Conservation (phyloP, 2,113 vertebrate genomes). For the Crotalus viridis region DNA sequence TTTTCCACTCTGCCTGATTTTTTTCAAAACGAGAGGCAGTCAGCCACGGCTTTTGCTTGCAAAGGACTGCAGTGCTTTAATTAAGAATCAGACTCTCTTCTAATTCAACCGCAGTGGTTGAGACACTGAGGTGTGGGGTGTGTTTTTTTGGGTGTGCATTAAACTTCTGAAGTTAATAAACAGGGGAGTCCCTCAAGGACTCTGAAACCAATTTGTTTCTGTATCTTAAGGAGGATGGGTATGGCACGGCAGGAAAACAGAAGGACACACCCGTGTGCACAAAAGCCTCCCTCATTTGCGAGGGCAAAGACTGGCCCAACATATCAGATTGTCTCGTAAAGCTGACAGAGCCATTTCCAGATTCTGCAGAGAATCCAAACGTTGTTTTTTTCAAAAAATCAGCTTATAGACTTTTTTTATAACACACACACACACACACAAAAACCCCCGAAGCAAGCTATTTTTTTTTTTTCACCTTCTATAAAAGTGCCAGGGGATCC, state of each 20-base stretch:
- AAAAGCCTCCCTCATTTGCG: neutral
- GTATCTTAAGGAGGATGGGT: neutral
- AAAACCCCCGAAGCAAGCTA: neutral
- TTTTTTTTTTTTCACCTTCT: neutral
- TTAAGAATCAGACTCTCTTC: conserved; percentile 5
- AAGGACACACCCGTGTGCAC: neutral
- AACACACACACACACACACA: neutral
- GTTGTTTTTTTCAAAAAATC: neutral
- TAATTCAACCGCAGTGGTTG: neutral
- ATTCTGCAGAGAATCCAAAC: neutral
- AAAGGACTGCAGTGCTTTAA: neutral
- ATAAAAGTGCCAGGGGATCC: neutral
- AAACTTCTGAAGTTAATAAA: neutral
- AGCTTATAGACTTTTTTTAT: neutral
- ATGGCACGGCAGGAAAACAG: neutral
- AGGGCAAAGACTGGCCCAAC: neutral
- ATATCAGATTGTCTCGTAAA: neutral
- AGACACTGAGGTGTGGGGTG: neutral
- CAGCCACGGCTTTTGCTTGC: neutral
- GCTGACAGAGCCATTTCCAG: neutral
- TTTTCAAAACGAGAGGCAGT: neutral
- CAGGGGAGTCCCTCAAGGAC: neutral
- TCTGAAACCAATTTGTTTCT: neutral
- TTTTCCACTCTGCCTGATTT: neutral
- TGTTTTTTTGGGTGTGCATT: neutral